A percentile compares a stretch with the other conserved stretches of the same genome.
These are phyloP conservation scores for Eupithecia abbreviata DNA, from an alignment of 2,888 invertebrate genomes.

Conservation along the genomic window DNA sequence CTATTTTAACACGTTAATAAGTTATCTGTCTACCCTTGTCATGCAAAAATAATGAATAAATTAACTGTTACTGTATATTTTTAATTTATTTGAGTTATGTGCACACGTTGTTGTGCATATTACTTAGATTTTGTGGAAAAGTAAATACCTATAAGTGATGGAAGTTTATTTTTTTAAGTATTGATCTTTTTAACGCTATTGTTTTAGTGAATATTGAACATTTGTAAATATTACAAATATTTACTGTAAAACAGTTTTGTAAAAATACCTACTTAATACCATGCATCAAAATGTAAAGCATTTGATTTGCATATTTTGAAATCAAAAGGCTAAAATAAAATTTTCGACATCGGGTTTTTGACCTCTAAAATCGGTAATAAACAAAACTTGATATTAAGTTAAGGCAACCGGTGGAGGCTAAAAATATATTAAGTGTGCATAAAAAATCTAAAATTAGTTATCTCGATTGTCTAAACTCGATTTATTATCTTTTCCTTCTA, in stretches of 20 bases:
- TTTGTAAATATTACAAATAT: background rate
- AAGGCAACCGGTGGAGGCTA: background rate
- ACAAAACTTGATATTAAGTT: background rate
- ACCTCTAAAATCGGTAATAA: slow-evolving; percentile 13
- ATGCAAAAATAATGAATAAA: background rate
- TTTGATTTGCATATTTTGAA: slow-evolving; percentile 3
- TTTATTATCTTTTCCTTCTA: background rate
- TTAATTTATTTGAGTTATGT: background rate
- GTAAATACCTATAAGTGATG: background rate
- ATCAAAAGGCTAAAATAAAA: background rate
- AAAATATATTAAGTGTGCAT: background rate
- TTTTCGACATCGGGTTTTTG: slow-evolving; percentile 5
- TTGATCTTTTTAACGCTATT: background rate
- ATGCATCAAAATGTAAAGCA: background rate
- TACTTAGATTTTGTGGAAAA: background rate
- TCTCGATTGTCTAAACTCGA: background rate
- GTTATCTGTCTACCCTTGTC: slow-evolving; percentile 9
- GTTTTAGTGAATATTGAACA: background rate
- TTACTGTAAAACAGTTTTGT: background rate
- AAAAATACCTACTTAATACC: background rate
- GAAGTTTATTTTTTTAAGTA: background rate
- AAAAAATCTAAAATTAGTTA: background rate
- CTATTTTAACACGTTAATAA: slow-evolving; percentile 14
- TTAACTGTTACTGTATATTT: background rate
- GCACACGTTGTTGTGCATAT: background rate